phyloP scores from a whole-genome alignment of 2,888 invertebrate genomes.

The Coenonympha arcania region DNA sequence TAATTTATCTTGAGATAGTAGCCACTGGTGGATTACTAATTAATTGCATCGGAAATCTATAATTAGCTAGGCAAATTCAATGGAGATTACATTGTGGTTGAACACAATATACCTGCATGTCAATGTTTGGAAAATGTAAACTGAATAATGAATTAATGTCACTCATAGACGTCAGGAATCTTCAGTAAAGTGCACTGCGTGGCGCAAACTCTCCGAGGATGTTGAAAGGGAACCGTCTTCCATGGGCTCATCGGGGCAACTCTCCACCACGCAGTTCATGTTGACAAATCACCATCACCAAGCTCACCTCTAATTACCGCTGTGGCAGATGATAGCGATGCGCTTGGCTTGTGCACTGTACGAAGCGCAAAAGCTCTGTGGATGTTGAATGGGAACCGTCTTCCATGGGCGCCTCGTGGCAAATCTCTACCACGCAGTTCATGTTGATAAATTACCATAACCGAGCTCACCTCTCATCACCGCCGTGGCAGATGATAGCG shows the following conservation, averaged over 20 bases:
- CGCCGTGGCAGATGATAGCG: constrained; percentile 90
- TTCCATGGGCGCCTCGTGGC: constrained; percentile 87
- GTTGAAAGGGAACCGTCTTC: constrained; percentile 75
- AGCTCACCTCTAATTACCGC: constrained; percentile 78
- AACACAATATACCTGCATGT: too few species aligned
- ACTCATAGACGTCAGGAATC: too few species aligned
- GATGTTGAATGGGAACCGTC: constrained; percentile 67
- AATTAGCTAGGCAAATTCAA: too few species aligned
- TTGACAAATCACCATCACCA: constrained; percentile 26
- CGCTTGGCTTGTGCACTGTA: constrained; percentile 82
- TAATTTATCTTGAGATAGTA: too few species aligned
- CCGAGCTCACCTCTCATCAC: constrained; percentile 72
- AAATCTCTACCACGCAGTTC: constrained; percentile 92
- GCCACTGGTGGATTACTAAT: too few species aligned
- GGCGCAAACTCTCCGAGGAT: constrained; percentile 65
- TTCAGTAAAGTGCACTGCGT: constrained; percentile 70
- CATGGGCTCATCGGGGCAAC: constrained; percentile 87
- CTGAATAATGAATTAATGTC: too few species aligned
- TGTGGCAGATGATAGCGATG: constrained; percentile 90
- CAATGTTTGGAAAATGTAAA: too few species aligned
- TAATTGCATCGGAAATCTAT: too few species aligned
- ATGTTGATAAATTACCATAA: constrained; percentile 59
- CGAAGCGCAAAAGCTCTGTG: constrained; percentile 63
- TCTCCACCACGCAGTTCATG: constrained; percentile 93
- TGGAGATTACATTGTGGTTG: too few species aligned